Conservation (phyloP, 2,888 invertebrate species). For the Pseudoips prasinana region DNA sequence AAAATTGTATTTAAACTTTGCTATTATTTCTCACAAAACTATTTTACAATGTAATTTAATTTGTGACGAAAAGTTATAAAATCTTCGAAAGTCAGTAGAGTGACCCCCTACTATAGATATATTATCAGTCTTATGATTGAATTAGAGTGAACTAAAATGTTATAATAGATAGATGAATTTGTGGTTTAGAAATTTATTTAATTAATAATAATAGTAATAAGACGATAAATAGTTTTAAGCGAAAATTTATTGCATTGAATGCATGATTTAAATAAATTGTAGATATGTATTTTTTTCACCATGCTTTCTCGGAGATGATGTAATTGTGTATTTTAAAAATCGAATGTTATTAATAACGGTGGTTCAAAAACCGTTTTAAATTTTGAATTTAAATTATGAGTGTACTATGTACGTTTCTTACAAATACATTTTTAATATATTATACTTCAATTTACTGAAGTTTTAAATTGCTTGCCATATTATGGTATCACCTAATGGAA, state of each 20-base stretch:
- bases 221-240: slow-evolving; percentile 40
- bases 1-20: no score
- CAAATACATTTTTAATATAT: not conserved
- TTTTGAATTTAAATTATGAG: not conserved
- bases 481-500: no score
- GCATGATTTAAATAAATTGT: slow-evolving; percentile 48
- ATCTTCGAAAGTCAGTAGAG: slow-evolving; percentile 24
- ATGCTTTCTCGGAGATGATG: no score
- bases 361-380: not conserved
- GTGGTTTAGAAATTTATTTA: slow-evolving; percentile 66
- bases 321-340: slow-evolving; percentile 24
- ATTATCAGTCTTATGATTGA: slow-evolving; percentile 70
- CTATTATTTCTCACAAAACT: no score
- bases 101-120: slow-evolving; percentile 44
- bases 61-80: slow-evolving; percentile 11
- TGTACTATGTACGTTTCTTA: not conserved
- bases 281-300: slow-evolving; percentile 39
- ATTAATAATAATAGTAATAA: slow-evolving; percentile 50
- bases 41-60: slow-evolving; percentile 5
- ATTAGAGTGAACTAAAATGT: slow-evolving; percentile 52
- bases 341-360: no score
- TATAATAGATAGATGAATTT: slow-evolving; percentile 65
- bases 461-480: no score
- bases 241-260: slow-evolving; percentile 60
- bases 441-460: no score